Evolutionary conservation across 2,888 invertebrate genomes (phyloP), one percentile per base, ranked within the genome.

Genomic region (Chrysodeixis includens): DNA sequence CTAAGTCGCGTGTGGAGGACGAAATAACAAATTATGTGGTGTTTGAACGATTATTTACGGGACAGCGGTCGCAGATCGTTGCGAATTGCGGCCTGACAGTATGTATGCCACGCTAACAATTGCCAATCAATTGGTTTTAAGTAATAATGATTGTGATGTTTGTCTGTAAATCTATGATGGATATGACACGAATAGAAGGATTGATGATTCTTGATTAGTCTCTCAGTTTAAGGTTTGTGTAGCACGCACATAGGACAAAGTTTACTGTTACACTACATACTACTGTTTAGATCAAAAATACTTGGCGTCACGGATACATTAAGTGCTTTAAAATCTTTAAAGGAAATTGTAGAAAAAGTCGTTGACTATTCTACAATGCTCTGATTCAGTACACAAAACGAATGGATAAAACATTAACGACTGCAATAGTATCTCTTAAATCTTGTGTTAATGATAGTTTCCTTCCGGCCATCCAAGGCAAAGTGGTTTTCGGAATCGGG

Each of bases 21-120:
- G 51, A 62, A 60, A 40, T 59, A 62, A 76, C 72, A 59, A 76
- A 64, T 64, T n/a, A 55, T n/a, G 56, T 57, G 52, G 66, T 52
- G 30, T 62, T 62, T 46, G 57, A 16, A 32, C 18, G 7, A 18
- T 56, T 56, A 56, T 62, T 55, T 30, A 35, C 44, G 35, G 35
- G 61, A 52, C 22, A 44, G 30, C 12, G 18, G 57, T 56, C 58
- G 35, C 18, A 40, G 74, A 61, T 52, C 73, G 63, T 10, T 51
- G 63, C 14, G 52, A 63, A 58, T 55, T 59, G 65, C 26, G 26
- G 6, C 6, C 2, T 6, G 1, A 22, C 5, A 9, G 26, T 14
- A 35, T 58, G 56, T 52, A 55, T 22, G 54, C 18, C 20, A 20
- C 10, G 3, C 3, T 49, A 18, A 40, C 66, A 58, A 56, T 61